Evolutionary conservation across 2,888 invertebrate genomes (phyloP).

Genomic region (Melipona beecheii): DNA sequence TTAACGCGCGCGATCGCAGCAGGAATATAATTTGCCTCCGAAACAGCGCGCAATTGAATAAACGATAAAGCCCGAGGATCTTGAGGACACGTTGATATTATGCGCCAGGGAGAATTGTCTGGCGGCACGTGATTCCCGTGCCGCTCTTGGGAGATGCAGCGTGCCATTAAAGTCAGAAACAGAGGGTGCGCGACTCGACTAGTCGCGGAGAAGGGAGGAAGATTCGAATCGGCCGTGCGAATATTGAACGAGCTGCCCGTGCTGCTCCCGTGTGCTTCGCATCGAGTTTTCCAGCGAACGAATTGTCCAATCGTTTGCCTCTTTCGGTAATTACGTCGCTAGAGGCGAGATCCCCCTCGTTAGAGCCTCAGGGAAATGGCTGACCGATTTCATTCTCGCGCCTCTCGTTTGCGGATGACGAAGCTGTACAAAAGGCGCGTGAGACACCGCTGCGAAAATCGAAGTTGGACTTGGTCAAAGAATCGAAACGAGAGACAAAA

Average conservation of each 20-base stretch:
- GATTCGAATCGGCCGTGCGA: constrained; percentile 13
- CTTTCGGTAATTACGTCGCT: constrained; percentile 49
- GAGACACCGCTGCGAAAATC: constrained; percentile 1
- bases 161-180: constrained; percentile 17
- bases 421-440: constrained; percentile 36
- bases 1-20: not conserved
- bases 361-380: constrained; percentile 1
- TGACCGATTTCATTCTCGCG: constrained; percentile 65
- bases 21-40: constrained; percentile 13
- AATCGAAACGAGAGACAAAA: not conserved
- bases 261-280: constrained; percentile 12
- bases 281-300: constrained; percentile 45
- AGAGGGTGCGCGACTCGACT: not conserved
- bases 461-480: constrained; percentile 4
- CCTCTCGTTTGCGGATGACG: constrained; percentile 20
- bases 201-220: not conserved
- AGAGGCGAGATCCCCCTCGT: constrained; percentile 11
- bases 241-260: constrained; percentile 27
- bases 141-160: constrained; percentile 15
- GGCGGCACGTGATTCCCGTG: constrained; percentile 43
- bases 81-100: constrained; percentile 14
- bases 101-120: constrained; percentile 34
- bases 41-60: constrained; percentile 23
- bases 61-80: constrained; percentile 16
- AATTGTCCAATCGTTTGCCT: constrained; percentile 44